Evolutionary conservation across 2,888 invertebrate genomes (phyloP).

Genomic region (Trachelus tabidus): DNA sequence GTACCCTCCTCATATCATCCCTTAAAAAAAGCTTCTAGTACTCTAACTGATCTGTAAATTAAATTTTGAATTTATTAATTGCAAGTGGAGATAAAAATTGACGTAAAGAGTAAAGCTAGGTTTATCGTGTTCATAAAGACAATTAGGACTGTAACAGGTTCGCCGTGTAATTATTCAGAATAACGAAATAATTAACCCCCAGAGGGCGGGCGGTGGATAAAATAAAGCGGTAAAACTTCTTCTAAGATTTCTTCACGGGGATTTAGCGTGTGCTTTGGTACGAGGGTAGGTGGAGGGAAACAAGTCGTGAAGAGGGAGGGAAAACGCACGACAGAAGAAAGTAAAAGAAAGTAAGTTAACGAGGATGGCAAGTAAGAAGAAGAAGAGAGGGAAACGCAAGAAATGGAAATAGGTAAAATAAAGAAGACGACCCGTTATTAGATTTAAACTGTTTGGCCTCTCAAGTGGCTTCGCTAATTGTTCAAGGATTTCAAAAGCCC

Average conservation of each 20-base stretch:
- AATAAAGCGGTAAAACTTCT: slow-evolving; percentile 8
- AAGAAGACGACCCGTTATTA: slow-evolving; percentile 44
- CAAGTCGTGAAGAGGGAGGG: not conserved
- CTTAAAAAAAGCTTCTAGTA: too few relatives aligned
- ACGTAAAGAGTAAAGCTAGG: too few relatives aligned
- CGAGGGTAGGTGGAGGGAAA: slow-evolving; percentile 9
- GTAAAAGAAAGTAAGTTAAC: slow-evolving; percentile 10
- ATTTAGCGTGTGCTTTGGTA: too few relatives aligned
- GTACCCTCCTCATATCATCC: too few relatives aligned
- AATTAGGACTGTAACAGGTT: too few relatives aligned
- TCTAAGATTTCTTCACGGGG: slow-evolving; percentile 12
- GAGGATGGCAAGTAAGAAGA: too few relatives aligned
- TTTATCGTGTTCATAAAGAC: too few relatives aligned
- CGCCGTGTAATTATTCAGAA: slow-evolving; percentile 33
- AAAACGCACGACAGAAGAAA: slow-evolving; percentile 3
- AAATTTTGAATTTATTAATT: too few relatives aligned
- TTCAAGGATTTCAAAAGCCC: slow-evolving; percentile 26
- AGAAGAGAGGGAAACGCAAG: not conserved
- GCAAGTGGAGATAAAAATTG: too few relatives aligned
- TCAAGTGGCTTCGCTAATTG: slow-evolving; percentile 45
- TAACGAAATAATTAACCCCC: slow-evolving; percentile 39
- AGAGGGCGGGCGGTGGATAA: too few relatives aligned
- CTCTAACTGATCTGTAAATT: too few relatives aligned
- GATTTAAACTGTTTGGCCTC: slow-evolving; percentile 50
- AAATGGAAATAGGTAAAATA: slow-evolving; percentile 17